Conservation (phyloP, 1,140 invertebrate species). For the Diploscapter pachys region DNA sequence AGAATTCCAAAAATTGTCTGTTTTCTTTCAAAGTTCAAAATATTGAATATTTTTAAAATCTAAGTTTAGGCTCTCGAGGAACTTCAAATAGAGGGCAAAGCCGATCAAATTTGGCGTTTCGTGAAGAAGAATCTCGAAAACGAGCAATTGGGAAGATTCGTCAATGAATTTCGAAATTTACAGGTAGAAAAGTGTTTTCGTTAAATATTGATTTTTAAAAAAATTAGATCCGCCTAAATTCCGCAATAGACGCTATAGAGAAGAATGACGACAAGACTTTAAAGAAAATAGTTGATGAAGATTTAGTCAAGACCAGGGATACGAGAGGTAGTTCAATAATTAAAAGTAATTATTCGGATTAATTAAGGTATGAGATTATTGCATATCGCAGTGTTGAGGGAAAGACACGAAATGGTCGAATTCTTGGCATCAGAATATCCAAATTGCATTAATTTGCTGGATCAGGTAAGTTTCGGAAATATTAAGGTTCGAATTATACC, state of each 20-base stretch:
- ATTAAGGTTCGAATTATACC: background rate
- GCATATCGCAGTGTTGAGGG: slow-evolving; percentile 52
- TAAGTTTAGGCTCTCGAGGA: slow-evolving; percentile 45
- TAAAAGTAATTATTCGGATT: background rate
- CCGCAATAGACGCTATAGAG: slow-evolving; percentile 46
- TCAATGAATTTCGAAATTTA: slow-evolving; percentile 49
- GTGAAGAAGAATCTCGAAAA: slow-evolving; percentile 53
- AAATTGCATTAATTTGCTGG: slow-evolving; percentile 43
- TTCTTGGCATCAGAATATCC: slow-evolving; percentile 43
- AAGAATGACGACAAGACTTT: slow-evolving; percentile 45
- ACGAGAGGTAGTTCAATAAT: slow-evolving; percentile 40
- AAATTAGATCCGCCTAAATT: slow-evolving; percentile 13
- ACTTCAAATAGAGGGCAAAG: slow-evolving; percentile 50
- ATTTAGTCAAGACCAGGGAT: slow-evolving; percentile 50
- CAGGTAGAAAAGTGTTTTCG: slow-evolving; percentile 41
- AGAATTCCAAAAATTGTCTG: slow-evolving; percentile 44
- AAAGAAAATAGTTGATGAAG: slow-evolving; percentile 31
- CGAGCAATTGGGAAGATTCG: slow-evolving; percentile 44
- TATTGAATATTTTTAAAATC: slow-evolving; percentile 19
- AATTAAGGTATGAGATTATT: slow-evolving; percentile 48
- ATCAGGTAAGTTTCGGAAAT: slow-evolving; percentile 38
- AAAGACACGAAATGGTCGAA: slow-evolving; percentile 55
- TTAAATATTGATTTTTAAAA: slow-evolving; percentile 9
- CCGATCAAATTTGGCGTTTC: slow-evolving; percentile 53
- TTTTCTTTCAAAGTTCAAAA: slow-evolving; percentile 37